Evolutionary conservation across 2,113 vertebrate genomes (phyloP).

Genomic region (Lucifuga dentata): DNA sequence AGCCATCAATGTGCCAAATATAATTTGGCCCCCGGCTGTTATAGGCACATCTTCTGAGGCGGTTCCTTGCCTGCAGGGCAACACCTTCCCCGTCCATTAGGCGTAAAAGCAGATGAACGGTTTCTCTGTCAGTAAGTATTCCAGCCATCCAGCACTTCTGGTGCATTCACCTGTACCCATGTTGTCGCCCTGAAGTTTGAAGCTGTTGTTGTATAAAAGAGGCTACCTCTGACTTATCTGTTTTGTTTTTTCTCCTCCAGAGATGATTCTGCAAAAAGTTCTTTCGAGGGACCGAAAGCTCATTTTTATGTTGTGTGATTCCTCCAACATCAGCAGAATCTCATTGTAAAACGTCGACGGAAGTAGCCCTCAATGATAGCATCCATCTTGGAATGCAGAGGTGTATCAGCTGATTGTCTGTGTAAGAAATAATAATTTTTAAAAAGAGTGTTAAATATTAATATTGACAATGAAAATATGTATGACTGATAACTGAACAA

Average conservation of each 20-base stretch:
- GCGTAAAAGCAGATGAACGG: background rate
- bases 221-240: background rate
- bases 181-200: background rate
- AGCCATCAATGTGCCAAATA: conserved; percentile 14
- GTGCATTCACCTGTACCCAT: conserved; percentile 15
- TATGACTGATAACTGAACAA: too few relatives aligned
- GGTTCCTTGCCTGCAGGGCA: conserved; percentile 12
- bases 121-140: conserved; percentile 11
- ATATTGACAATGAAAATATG: too few relatives aligned
- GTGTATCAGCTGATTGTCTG: too few relatives aligned
- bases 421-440: too few relatives aligned
- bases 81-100: conserved; percentile 12
- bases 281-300: background rate
- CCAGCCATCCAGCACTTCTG: conserved; percentile 12
- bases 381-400: too few relatives aligned
- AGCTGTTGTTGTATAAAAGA: conserved; percentile 7
- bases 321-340: background rate
- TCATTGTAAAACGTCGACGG: background rate
- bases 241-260: conserved; percentile 8
- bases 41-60: background rate
- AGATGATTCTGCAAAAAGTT: conserved; percentile 6
- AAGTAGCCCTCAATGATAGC: conserved; percentile 10
- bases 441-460: too few relatives aligned
- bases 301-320: background rate
- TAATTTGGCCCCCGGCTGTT: conserved; percentile 24